Evolutionary conservation across 2,888 invertebrate species (phyloP).

Genomic region (Leucozona laternaria): DNA sequence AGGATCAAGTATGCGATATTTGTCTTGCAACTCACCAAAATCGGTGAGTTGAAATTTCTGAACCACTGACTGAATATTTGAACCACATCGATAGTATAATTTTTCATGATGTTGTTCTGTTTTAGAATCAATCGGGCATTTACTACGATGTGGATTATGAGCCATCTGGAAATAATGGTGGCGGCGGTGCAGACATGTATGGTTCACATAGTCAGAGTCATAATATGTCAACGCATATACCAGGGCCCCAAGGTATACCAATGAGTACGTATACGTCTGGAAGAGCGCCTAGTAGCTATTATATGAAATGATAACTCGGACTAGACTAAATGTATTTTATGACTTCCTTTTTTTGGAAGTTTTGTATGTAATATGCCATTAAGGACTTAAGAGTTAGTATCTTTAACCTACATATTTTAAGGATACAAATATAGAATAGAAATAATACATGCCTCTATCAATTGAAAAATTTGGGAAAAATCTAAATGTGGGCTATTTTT

Average conservation of each 20-base stretch:
- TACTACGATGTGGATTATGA: slow-evolving; percentile 96
- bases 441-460: not conserved
- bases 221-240: slow-evolving; percentile 86
- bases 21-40: too few species aligned
- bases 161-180: slow-evolving; percentile 85
- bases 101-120: not conserved
- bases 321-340: slow-evolving; percentile 14
- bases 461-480: not conserved
- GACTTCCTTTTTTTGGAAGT: slow-evolving; percentile 56
- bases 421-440: not conserved
- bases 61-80: too few species aligned
- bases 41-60: too few species aligned
- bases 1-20: too few species aligned
- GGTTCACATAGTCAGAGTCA: slow-evolving; percentile 84
- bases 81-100: too few species aligned
- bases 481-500: not conserved
- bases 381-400: slow-evolving; percentile 45
- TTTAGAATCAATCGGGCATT: slow-evolving; percentile 94
- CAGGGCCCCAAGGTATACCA: slow-evolving; percentile 88
- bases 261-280: slow-evolving; percentile 93
- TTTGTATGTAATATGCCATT: slow-evolving; percentile 66
- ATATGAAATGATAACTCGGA: slow-evolving; percentile 80
- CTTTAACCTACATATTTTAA: slow-evolving; percentile 14
- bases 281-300: slow-evolving; percentile 86
- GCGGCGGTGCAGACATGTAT: slow-evolving; percentile 84